A percentile compares a stretch with the other conserved stretches of the same genome.
Conservation (phyloP, 1,140 invertebrate genomes). For the Holcopasites calliopsidis region DNA sequence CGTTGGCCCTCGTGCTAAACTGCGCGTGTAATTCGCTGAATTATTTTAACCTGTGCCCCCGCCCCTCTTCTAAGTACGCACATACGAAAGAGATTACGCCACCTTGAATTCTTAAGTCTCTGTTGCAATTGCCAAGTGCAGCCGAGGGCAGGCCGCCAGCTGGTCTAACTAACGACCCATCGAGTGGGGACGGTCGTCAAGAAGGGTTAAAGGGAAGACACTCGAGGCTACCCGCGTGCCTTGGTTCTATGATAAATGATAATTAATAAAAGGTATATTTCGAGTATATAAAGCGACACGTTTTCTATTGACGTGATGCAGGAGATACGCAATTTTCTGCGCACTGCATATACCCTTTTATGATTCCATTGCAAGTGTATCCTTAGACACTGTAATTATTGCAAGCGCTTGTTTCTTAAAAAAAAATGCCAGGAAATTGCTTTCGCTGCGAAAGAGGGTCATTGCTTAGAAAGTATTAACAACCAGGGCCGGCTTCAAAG, state of each 20-base stretch:
- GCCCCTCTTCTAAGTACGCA: conserved; percentile 7
- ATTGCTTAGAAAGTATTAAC: background rate
- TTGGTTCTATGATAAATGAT: too few relatives aligned
- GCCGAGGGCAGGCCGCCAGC: conserved; percentile 34
- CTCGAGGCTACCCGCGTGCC: background rate
- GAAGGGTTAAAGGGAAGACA: conserved; percentile 27
- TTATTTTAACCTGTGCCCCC: conserved; percentile 50
- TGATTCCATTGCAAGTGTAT: too few relatives aligned
- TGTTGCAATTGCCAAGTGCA: conserved; percentile 39
- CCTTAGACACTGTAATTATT: background rate
- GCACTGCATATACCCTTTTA: too few relatives aligned
- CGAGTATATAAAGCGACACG: too few relatives aligned
- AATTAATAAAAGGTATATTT: too few relatives aligned
- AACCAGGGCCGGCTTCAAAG: background rate
- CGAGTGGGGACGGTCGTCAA: conserved; percentile 19
- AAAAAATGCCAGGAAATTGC: background rate
- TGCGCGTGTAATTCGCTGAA: conserved; percentile 65
- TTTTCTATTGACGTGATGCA: too few relatives aligned
- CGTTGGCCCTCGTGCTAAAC: conserved; percentile 53
- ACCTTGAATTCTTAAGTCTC: conserved; percentile 39
- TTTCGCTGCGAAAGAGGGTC: background rate
- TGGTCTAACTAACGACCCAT: conserved; percentile 48
- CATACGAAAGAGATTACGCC: conserved; percentile 36
- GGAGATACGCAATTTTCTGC: too few relatives aligned
- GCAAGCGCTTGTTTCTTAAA: background rate